Evolutionary conservation across 1,140 invertebrate species (phyloP), one percentile per base, ranked within the genome.

Genomic region (Chymomyza costata): DNA sequence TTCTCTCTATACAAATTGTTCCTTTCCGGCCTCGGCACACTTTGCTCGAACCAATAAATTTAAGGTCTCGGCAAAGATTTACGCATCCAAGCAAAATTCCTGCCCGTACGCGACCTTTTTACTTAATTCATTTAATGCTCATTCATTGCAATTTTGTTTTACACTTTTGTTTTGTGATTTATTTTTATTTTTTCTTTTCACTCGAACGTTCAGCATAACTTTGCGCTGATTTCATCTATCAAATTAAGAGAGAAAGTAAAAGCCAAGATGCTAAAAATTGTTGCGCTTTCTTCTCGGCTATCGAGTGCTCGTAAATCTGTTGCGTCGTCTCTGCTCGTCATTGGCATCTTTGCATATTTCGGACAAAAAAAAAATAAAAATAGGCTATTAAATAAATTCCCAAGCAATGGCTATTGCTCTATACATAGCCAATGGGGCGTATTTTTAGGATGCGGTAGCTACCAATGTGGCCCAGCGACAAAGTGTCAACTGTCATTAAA

Each of bases 191-290:
- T 45, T 25, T n/a, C 17, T n/a, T 10, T 51, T 45, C 51, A 17
- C 30, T 31, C 11, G 13, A 14, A 28, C 16, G 17, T 34, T 28
- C 28, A 44, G 51, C 62, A 76, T 76, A 60, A 53, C 73, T 60
- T 57, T 21, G 57, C 52, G 71, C 71, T 76, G 73, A 78, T 76
- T 76, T 76, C 71, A 76, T 76, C 71, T 76, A 76, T 67, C 66
- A 66, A 76, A 76, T 78, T 76, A 76, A 76, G 71, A 66, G 71
- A 76, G 73, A 66, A 78, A 76, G 73, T 78, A 64, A 62, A 53
- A 70, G 69, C n/a, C n/a, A n/a, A n/a, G n/a, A n/a, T n/a, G 37
- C 39, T 37, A 35, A 66, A 66, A 71, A 59, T 65, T 62, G 48
- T 65, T 52, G 50, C 48, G 48, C 30, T 55, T n/a, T 18, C 14